Base-by-base conservation (phyloP, 2,113 vertebrate species). In the Typhlomys cinereus region DNA sequence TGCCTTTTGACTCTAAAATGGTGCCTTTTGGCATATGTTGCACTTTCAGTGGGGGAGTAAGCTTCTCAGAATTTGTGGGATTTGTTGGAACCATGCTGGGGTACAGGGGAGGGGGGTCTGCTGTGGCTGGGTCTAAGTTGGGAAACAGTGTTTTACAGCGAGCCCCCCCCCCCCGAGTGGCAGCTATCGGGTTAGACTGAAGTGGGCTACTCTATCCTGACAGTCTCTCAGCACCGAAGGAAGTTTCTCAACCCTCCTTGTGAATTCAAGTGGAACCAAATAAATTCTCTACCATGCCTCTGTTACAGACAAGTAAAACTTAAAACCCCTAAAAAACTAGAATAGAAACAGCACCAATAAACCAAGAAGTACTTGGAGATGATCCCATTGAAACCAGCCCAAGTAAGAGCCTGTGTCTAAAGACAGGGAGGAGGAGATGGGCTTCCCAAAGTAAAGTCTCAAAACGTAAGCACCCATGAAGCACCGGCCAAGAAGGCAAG, bases 321-420 rank as follows among this genome's bases (percentile, higher is more conserved):
- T 31, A 15, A 69, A 67, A 44, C 15, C n/a, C 71, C 46, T 21
- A 3, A 7, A 39, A 85, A 61, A 10, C n/a, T 5, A 50, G 54
- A 44, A 73, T n/a, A 59, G 21, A 85, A 79, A 82, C 88, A 97
- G 96, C 92, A 95, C 94, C 92, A 87, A 25, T 74, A 44, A 74
- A 69, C 54, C 88, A 84, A 64, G 74, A 73, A 75, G 73, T n/a
- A 21, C 75, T 36, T 39, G 50, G 84, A 84, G 66, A 59, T 27
- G 76, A 61, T 34, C 25, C 88, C 76, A 18, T 10, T 71, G 82
- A 67, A 50, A 34, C 11, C 3, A 31, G 50, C 73, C 73, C 78
- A 73, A 25, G 67, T 44, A 70, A 69, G 29, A 67, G 11, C 84
- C 36, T 75, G 89, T 21, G 3, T 86, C 48, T 17, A 18, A 46